A percentile compares a stretch with the other conserved stretches of the same genome.
Evolutionary conservation across 2,797 vertebrate genomes (phyloP).

Genomic region (Premnoplex brunnescens): DNA sequence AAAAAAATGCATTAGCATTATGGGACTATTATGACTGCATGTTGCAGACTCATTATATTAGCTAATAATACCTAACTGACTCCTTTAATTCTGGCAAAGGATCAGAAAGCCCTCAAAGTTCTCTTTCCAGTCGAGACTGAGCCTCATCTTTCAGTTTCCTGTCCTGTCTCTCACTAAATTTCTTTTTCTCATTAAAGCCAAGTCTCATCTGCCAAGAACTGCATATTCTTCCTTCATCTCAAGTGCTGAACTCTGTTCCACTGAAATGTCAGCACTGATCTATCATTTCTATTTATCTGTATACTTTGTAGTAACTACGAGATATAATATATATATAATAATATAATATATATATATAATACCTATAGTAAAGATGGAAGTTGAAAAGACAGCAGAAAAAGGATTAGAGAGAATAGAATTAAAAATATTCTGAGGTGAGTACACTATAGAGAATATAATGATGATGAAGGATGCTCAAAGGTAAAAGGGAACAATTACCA

Average conservation of each 20-base stretch:
- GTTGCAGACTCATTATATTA: conserved; percentile 2
- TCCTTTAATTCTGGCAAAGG: background rate
- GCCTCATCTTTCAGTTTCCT: background rate
- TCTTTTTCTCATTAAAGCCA: background rate
- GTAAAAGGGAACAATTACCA: background rate
- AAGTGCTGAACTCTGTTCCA: background rate
- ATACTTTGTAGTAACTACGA: background rate
- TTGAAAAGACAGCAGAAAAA: background rate
- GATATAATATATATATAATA: no score
- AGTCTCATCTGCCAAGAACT: background rate
- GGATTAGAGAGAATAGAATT: background rate
- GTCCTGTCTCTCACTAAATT: background rate
- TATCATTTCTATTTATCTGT: background rate
- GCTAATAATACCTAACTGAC: background rate
- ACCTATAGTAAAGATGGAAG: background rate
- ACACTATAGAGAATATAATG: background rate
- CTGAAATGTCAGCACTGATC: background rate
- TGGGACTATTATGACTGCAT: background rate
- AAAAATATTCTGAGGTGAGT: background rate
- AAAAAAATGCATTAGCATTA: background rate
- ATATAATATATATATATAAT: no score
- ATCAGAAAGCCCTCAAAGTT: background rate
- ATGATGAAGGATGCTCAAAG: background rate
- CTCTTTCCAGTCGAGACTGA: background rate
- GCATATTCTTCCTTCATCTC: background rate